These are phyloP conservation scores for Zaprionus obscuricornis DNA, from an alignment of 2,888 invertebrate species.

Conservation along the genomic window DNA sequence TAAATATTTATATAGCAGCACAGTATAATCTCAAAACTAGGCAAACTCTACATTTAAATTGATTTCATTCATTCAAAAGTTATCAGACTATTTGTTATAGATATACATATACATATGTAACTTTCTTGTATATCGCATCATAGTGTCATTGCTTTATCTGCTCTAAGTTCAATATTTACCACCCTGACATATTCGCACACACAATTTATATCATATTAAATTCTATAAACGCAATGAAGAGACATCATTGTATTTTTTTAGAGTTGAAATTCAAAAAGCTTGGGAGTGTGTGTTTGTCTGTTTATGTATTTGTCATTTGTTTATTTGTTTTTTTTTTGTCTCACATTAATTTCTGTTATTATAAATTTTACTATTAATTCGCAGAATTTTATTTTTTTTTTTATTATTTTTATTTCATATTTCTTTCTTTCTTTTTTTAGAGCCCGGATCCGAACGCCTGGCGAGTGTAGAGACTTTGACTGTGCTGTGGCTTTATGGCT, in stretches of 20 bases:
- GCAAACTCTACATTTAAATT: background rate
- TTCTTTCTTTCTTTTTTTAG: no score
- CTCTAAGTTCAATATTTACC: background rate
- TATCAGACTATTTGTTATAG: no score
- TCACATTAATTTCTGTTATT: constrained; percentile 8
- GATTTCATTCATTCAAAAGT: no score
- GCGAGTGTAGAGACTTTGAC: constrained; percentile 72
- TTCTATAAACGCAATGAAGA: constrained; percentile 2
- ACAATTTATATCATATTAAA: background rate
- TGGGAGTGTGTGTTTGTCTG: constrained; percentile 9
- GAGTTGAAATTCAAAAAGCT: constrained; percentile 6
- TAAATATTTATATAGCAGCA: background rate
- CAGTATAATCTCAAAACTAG: background rate
- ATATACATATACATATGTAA: no score
- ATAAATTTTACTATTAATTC: constrained; percentile 22
- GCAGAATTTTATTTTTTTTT: constrained; percentile 9
- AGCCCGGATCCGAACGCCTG: constrained; percentile 59
- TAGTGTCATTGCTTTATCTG: background rate
- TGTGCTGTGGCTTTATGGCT: constrained; percentile 37
- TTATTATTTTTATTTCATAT: no score
- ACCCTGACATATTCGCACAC: no score
- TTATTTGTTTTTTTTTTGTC: constrained; percentile 8
- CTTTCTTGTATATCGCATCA: background rate
- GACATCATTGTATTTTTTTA: constrained; percentile 7
- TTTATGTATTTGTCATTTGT: constrained; percentile 2